Percentiles rank a stretch among this genome's conserved stretches.
phyloP scores from a whole-genome alignment of 92 coral and sea anemone species.

The Palythoa grandiflora region DNA sequence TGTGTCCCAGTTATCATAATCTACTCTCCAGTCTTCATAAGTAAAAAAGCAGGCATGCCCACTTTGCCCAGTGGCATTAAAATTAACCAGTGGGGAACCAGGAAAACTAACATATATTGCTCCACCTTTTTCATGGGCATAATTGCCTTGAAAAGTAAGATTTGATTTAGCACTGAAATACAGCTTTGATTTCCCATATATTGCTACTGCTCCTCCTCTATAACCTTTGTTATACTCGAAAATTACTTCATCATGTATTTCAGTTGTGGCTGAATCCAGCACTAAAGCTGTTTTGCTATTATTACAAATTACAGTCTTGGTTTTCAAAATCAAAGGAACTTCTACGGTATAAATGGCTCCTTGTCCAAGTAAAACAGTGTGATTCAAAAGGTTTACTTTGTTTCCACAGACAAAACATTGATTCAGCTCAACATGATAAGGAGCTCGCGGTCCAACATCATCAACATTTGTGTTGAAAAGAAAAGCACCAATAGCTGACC shows the following conservation, averaged over 20 bases:
- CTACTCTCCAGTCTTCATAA: constrained; percentile 43
- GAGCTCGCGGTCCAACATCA: constrained; percentile 80
- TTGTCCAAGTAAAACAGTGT: constrained; percentile 69
- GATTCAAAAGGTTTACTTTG: constrained; percentile 40
- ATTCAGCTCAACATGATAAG: constrained; percentile 66
- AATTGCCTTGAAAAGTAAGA: constrained; percentile 68
- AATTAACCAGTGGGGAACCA: constrained; percentile 85
- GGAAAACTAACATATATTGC: constrained; percentile 86
- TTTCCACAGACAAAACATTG: constrained; percentile 64
- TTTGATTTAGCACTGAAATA: constrained; percentile 61
- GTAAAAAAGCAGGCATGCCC: constrained; percentile 79
- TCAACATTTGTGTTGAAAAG: constrained; percentile 81
- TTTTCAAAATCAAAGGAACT: constrained; percentile 75
- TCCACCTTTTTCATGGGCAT: constrained; percentile 84
- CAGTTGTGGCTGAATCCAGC: constrained; percentile 71
- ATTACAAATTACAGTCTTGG: constrained; percentile 42
- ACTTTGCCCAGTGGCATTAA: constrained; percentile 70
- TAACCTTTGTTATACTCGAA: constrained; percentile 77
- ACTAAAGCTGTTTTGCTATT: constrained; percentile 84
- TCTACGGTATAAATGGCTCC: constrained; percentile 88
- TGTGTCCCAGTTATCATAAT: constrained; percentile 70
- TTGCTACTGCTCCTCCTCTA: constrained; percentile 91
- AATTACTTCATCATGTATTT: constrained; percentile 60
- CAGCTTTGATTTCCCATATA: constrained; percentile 82
- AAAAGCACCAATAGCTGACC: constrained; percentile 87